Evolutionary conservation across 37 sponge, comb jelly and placozoan species (phyloP), one percentile per base, ranked within the genome.

Genomic region (Bolinopsis microptera): DNA sequence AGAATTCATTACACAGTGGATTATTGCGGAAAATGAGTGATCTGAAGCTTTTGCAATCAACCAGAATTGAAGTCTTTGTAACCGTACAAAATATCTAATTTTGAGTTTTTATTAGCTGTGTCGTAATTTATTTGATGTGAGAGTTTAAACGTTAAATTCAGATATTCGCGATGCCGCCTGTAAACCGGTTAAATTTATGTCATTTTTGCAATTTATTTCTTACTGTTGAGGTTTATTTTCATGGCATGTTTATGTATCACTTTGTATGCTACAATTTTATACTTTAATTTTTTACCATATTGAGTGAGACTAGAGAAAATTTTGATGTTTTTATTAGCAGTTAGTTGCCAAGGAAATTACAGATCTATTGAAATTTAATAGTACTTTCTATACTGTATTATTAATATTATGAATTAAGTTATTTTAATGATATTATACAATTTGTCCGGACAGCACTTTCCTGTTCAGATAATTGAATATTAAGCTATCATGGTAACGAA

Each of bases 101-200:
- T 28, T 28, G 30, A 22, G 28, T 70, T 70, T 70, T 70, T 70
- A 70, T 70, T 70, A 70, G 74, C 74, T 28, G 28, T 70, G 25
- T 70, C 74, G 74, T 70, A 70, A 70, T 70, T 70, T 70, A 70
- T 70, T 70, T 70, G 21, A 28, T 70, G 61, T 48, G 25, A 70
- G 74, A 61, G 30, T 70, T 70, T 70, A 28, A 28, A 70, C 30
- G 2, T 26, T 70, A 26, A 70, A 28, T 70, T 70, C 25, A 22
- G 25, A 70, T 61, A 61, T 61, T 70, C 30, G 74, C 74, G 74
- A 70, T 70, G 3, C 21, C 30, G 74, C 74, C 21, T 28, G 30
- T 28, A 28, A 70, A 28, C 74, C 30, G 28, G 21, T 70, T 28
- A 70, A 28, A 26, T 70, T 70, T 70, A n/a, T 1, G 16, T 22